Conservation (phyloP, 2,797 vertebrate genomes). For the Enteromius treurensis region DNA sequence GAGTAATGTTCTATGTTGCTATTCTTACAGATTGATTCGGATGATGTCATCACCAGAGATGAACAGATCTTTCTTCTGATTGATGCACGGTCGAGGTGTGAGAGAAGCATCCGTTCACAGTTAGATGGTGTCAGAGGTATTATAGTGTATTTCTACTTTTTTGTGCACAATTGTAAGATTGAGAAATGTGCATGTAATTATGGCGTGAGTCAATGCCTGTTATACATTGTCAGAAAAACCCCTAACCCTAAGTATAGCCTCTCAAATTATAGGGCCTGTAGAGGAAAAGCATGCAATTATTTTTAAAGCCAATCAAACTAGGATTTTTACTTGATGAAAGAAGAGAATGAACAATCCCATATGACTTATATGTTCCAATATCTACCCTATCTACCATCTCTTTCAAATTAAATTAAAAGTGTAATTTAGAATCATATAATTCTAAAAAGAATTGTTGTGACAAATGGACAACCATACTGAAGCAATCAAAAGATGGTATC, state of each 20-base stretch:
- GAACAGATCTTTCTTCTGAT: conserved; percentile 90
- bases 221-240: neutral
- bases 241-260: neutral
- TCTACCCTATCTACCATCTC: neutral
- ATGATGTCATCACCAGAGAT: conserved; percentile 88
- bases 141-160: neutral
- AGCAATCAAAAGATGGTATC: conserved; percentile 20
- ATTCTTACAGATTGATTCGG: conserved; percentile 82
- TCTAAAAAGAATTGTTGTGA: neutral
- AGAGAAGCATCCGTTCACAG: conserved; percentile 78
- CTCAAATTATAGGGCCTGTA: neutral
- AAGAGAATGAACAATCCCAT: neutral
- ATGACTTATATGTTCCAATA: neutral
- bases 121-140: conserved; percentile 76
- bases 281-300: neutral
- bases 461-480: neutral
- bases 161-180: neutral
- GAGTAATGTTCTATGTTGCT: neutral
- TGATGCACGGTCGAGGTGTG: conserved; percentile 83
- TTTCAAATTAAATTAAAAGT: neutral
- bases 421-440: conserved; percentile 19
- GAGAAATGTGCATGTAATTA: neutral
- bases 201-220: neutral
- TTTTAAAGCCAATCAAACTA: neutral
- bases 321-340: neutral